Evolutionary conservation across 2,888 invertebrate genomes (phyloP), one percentile per base, ranked within the genome.

Genomic region (Tetragonisca angustula): DNA sequence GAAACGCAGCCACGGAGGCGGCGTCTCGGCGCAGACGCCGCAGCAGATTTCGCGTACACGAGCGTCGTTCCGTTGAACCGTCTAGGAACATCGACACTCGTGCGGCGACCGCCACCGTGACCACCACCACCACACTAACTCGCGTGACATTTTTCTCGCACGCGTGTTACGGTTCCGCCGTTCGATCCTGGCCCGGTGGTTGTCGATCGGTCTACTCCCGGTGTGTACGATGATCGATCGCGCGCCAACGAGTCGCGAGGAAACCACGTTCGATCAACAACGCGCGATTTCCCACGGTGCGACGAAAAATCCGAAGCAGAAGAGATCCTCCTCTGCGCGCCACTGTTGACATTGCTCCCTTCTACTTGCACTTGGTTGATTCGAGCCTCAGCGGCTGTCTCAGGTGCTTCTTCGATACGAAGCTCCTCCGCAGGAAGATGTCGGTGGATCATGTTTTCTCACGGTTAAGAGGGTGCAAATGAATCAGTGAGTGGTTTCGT

Each of bases 1-100:
- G 50, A 70, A 81, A 79, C 68, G 67, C 64, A 76, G 36, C 82
- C 70, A 65, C 62, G 54, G 24, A 43, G 76, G 78, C 67, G 72
- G 77, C 80, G 77, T 79, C 83, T 69, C 84, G 85, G 91, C 91
- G 89, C 89, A 90, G 88, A 87, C 89, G 87, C 87, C 84, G 78
- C 73, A 65, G n/a, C 21, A 59, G 59, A 64, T 75, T 32, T 54
- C 76, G 52, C 70, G 54, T 65, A 49, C 76, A 75, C 75, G 80
- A 77, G 81, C 78, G 69, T 68, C 67, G 84, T 79, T 86, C 65
- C 83, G 83, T 83, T 85, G 81, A 85, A 87, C 87, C 88, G 80
- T 67, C 54, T 36, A 77, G 69, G 74, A 65, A 68, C 79, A 61
- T 59, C 75, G 76, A 64, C 85, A 90, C 80, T 88, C 87, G 86